Evolutionary conservation across 2,113 vertebrate species (phyloP), one percentile per base, ranked within the genome.

Genomic region (Hemiprocne comata): DNA sequence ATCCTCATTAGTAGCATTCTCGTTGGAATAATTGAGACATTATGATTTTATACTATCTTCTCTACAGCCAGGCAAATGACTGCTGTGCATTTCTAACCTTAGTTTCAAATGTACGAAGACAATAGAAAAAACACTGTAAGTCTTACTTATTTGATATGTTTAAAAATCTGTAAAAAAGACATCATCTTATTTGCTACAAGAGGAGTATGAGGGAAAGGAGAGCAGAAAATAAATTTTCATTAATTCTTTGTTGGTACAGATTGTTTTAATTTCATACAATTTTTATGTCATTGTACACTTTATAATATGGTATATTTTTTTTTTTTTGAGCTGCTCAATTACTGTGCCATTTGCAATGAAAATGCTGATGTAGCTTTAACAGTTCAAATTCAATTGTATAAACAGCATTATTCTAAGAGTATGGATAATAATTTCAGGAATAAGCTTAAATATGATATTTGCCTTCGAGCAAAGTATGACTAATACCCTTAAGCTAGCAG

Each of bases 21-120:
- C 51, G 34, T 34, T 15, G 18, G 67, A 95, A 86, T 85, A 90
- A 96, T 92, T 38, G 23, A 42, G 46, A 4, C 51, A 89, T 89
- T 93, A 67, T 17, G 24, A 79, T 81, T 92, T 93, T 87, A 66
- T 92, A 13, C 50, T 61, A 85, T 70, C 34, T 91, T 78, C 87
- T 74, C 61, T 61, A 87, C 85, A 87, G 80, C 31, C 31, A 88
- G 66, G 64, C 14, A 95, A 89, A 93, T 48, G 31, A 57, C 83
- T 82, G 33, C 34, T 85, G 15, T 73, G n/a, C 60, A 74, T 93
- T 95, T 95, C 71, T 91, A 90, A 53, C 74, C 54, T 78, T 64
- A 51, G 42, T 75, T 95, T 94, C 11, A 33, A 87, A 94, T 44
- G 57, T 33, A 36, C 26, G 84, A 33, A 33, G 57, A 65, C 67